Conservation (phyloP, 2,797 vertebrate genomes). For the Pygocentrus nattereri region DNA sequence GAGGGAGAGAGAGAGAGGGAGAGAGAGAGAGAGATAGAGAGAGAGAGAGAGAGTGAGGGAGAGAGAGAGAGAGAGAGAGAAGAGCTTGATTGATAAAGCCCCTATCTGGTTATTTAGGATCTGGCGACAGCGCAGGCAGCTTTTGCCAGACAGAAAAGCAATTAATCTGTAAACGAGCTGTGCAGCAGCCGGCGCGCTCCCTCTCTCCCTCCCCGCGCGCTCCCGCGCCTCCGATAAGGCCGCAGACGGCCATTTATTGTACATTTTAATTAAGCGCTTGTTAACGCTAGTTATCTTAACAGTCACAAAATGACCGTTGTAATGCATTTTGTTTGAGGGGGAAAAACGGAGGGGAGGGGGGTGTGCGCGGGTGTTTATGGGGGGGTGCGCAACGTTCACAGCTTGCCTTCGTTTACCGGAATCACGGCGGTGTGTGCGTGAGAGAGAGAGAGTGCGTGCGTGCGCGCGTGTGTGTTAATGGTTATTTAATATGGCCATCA, state of each 20-base stretch:
- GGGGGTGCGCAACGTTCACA: constrained; percentile 68
- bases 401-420: constrained; percentile 96
- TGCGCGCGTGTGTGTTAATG: constrained; percentile 83
- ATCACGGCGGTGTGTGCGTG: constrained; percentile 81
- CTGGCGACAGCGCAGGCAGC: constrained; percentile 94
- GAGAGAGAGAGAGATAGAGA: constrained; percentile 59
- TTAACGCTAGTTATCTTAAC: constrained; percentile 99
- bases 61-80: constrained; percentile 64
- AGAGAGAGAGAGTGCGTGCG: not conserved
- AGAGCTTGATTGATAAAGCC: constrained; percentile 96
- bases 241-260: constrained; percentile 99
- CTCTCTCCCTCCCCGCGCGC: constrained; percentile 85
- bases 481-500: constrained; percentile 99
- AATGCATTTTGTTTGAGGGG: constrained; percentile 98
- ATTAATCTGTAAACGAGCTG: constrained; percentile 99
- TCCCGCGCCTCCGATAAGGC: constrained; percentile 96
- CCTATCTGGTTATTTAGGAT: constrained; percentile 99
- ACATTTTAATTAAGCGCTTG: constrained; percentile 99
- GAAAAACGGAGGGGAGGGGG: not conserved
- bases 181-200: constrained; percentile 95
- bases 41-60: constrained; percentile 71
- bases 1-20: constrained; percentile 64
- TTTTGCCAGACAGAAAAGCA: constrained; percentile 98
- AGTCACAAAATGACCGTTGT: constrained; percentile 99
- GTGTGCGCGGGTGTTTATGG: not conserved